These are phyloP conservation scores for Norana najaformis DNA, from an alignment of 2,888 invertebrate genomes.

Conservation along the genomic window DNA sequence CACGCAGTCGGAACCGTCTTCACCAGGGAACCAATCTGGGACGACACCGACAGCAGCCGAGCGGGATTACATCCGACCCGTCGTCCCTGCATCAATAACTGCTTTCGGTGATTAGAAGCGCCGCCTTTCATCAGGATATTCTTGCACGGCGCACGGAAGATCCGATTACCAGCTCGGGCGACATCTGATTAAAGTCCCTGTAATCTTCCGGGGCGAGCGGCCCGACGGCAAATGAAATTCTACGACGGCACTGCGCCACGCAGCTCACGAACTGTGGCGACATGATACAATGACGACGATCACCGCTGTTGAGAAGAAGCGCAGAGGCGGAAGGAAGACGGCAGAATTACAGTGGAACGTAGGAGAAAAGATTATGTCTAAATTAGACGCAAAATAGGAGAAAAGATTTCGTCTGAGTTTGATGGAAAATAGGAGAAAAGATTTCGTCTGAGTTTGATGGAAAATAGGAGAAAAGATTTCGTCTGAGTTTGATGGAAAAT, in stretches of 20 bases:
- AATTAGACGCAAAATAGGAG: background rate
- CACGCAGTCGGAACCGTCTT: background rate
- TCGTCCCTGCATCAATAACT: background rate
- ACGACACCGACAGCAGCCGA: background rate
- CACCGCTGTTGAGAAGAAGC: no score
- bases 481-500: background rate
- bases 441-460: background rate
- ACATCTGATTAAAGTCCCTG: constrained; percentile 13
- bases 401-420: background rate
- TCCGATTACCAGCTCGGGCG: constrained; percentile 13
- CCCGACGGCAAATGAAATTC: background rate
- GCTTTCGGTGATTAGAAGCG: background rate
- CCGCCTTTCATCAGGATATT: constrained; percentile 6
- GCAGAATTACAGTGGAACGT: no score
- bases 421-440: background rate
- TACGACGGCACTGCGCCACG: background rate
- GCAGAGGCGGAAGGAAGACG: background rate
- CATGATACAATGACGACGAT: no score
- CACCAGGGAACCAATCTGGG: background rate
- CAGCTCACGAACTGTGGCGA: no score
- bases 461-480: background rate
- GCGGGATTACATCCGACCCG: background rate
- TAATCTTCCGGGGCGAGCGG: background rate
- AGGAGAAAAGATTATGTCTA: background rate
- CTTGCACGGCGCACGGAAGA: background rate